Percentiles rank a stretch among this genome's conserved stretches.
phyloP scores from a whole-genome alignment of 2,797 vertebrate species.

The Alectoris magna region DNA sequence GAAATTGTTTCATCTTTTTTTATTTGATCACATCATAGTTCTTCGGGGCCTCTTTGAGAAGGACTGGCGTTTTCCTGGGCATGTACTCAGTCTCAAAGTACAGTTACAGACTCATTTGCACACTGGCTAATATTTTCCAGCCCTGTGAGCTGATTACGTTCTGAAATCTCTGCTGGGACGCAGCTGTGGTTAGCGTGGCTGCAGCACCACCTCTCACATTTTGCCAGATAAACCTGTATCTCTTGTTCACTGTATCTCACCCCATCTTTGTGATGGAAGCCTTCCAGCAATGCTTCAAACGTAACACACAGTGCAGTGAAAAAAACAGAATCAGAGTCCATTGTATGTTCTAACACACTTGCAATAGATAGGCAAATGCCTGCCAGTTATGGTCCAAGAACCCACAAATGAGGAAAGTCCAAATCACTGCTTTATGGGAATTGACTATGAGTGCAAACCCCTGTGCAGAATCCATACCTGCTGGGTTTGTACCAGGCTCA shows the following conservation, averaged over 20 bases:
- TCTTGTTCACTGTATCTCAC: no score
- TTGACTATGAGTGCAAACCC: rapidly evolving
- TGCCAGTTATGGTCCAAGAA: neutral
- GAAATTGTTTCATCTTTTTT: neutral
- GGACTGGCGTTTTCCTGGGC: neutral
- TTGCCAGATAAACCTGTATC: no score
- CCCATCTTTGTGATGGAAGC: neutral
- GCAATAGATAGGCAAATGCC: neutral
- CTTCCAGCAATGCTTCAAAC: rapidly evolving
- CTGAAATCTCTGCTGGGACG: neutral
- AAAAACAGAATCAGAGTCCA: neutral
- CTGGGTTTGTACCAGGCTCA: neutral
- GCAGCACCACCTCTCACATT: neutral
- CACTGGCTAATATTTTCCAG: neutral
- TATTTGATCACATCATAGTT: neutral
- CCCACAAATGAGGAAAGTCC: neutral
- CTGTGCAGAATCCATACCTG: neutral
- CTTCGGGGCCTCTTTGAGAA: neutral
- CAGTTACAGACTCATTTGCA: neutral
- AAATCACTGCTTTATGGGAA: rapidly evolving
- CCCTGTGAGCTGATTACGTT: rapidly evolving
- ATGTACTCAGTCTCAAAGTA: neutral
- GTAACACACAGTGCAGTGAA: rapidly evolving
- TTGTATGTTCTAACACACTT: rapidly evolving
- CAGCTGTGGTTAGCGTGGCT: neutral